Evolutionary conservation across 2,797 vertebrate genomes (phyloP), one percentile per base, ranked within the genome.

Genomic region (Falco naumanni): DNA sequence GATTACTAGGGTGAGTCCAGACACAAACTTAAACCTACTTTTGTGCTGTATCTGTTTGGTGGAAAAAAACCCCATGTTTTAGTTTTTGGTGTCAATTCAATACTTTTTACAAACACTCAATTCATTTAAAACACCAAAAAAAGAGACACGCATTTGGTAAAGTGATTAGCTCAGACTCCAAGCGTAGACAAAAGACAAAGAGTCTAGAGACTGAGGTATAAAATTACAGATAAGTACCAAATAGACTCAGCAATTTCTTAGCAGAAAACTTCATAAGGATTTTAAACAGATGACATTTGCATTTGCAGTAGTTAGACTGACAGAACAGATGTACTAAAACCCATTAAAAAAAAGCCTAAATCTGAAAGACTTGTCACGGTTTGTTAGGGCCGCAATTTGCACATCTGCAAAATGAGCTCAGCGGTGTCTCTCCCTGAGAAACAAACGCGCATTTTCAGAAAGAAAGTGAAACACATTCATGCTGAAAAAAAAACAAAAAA

Each of bases 221-320:
- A 80, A 95, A 89, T 95, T 95, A 93, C 91, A 95, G 87, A 47
- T 93, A 95, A 96, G 69, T 95, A 94, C 78, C 71, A 95, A 91
- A 80, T 68, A 91, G 60, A 83, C 68, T 83, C 95, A 95, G 82
- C 76, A 84, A 77, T 91, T 97, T 93, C 84, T 95, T 24, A 91
- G 78, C 43, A 80, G 75, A 70, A 81, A 95, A 94, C 20, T 1
- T 90, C 56, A 47, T 21, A 31, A 56, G 31, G 78, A 77, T 70
- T 95, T 94, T 76, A 87, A 91, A 64, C 34, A 89, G 70, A 90
- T 77, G 84, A 92, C 71, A 97, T 90, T 70, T 94, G 78, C 84
- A 94, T 87, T 82, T 91, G 68, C 84, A 77, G 75, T 43, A 76
- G 74, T 93, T 19, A 89, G 89, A 93, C 84, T 95, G 94, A 94